Conservation (phyloP, 2,797 vertebrate genomes). For the Gallinago nigripennis region DNA sequence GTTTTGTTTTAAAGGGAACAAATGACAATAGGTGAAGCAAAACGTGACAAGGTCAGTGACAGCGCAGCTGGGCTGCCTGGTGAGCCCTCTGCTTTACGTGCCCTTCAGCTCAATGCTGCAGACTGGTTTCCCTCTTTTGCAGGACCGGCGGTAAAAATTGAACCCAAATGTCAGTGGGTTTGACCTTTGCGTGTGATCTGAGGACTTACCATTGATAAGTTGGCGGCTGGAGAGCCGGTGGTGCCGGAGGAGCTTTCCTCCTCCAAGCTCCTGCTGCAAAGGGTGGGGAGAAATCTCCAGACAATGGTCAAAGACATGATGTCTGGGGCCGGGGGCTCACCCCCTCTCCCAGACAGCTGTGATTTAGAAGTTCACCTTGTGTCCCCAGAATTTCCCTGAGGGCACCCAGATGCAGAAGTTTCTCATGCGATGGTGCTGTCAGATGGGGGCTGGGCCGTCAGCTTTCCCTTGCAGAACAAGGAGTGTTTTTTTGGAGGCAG, state of each 20-base stretch:
- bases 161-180: background rate
- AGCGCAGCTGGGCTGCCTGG: rapidly evolving
- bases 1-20: background rate
- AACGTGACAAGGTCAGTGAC: background rate
- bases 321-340: rapidly evolving
- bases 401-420: background rate
- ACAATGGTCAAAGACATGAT: background rate
- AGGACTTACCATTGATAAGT: background rate
- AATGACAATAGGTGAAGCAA: background rate
- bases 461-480: background rate
- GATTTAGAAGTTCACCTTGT: background rate
- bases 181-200: background rate
- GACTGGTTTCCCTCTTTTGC: background rate
- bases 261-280: background rate
- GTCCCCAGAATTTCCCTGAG: background rate
- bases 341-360: rapidly evolving
- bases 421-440: background rate
- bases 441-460: background rate
- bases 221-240: rapidly evolving
- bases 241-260: background rate
- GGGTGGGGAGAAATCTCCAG: background rate
- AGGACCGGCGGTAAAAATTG: background rate
- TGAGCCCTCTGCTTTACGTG: background rate
- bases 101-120: rapidly evolving
- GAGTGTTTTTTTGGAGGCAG: background rate